These are phyloP conservation scores for Crioceris asparagi DNA, from an alignment of 2,888 invertebrate species.

Conservation along the genomic window DNA sequence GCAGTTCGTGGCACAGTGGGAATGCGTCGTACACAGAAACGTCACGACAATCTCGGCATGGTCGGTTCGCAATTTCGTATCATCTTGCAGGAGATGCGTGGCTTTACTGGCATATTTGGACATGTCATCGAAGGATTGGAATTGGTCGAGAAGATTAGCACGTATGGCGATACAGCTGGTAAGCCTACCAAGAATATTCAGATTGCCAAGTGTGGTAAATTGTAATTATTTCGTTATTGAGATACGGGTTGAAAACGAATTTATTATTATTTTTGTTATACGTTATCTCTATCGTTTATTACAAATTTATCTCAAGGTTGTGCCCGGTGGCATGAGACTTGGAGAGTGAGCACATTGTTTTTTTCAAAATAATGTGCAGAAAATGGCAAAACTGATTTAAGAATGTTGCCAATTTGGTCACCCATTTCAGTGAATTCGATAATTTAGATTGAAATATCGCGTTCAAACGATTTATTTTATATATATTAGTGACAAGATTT, in stretches of 20 bases:
- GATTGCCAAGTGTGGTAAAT: constrained; percentile 65
- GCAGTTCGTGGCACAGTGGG: constrained; percentile 70
- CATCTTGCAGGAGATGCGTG: constrained; percentile 70
- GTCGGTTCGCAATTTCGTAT: constrained; percentile 80
- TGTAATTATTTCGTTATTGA: constrained; percentile 30
- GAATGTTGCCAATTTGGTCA: too few species aligned
- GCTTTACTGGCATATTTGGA: constrained; percentile 73
- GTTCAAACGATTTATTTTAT: too few species aligned
- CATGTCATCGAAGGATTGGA: constrained; percentile 71
- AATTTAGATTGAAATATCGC: too few species aligned
- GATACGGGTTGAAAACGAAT: constrained; percentile 11
- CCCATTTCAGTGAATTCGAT: too few species aligned
- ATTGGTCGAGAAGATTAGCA: constrained; percentile 66
- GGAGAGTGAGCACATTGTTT: too few species aligned
- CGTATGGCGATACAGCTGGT: constrained; percentile 65
- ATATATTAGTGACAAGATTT: too few species aligned
- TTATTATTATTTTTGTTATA: too few species aligned
- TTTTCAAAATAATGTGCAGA: too few species aligned
- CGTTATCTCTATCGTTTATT: too few species aligned
- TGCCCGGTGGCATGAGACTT: too few species aligned
- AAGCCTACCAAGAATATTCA: constrained; percentile 65
- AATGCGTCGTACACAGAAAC: constrained; percentile 70
- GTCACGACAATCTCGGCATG: constrained; percentile 68
- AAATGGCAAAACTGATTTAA: too few species aligned
- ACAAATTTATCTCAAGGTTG: too few species aligned